These are phyloP conservation scores for Heteromyza rotundicornis DNA, from an alignment of 2,888 invertebrate species.

Conservation along the genomic window DNA sequence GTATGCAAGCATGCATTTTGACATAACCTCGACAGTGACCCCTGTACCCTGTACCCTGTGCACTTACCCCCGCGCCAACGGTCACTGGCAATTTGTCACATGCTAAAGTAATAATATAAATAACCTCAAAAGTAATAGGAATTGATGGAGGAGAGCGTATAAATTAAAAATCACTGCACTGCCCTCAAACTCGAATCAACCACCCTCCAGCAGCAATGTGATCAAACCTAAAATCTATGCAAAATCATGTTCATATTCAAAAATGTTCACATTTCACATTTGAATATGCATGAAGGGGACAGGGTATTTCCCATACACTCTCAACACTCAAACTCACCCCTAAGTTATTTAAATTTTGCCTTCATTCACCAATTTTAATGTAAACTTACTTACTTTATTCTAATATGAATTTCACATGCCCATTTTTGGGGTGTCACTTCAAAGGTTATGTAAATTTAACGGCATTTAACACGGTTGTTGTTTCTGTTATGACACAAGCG, in stretches of 20 bases:
- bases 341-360: conserved; percentile 7
- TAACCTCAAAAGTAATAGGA: neutral
- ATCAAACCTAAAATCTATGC: neutral
- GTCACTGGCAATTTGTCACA: neutral
- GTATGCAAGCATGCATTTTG: neutral
- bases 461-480: conserved; percentile 24
- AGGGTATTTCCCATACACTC: no score
- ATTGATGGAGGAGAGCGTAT: no score
- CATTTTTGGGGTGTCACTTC: neutral
- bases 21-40: conserved; percentile 14
- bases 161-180: neutral
- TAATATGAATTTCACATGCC: neutral
- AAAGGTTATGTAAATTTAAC: conserved; percentile 40
- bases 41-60: no score
- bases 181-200: neutral
- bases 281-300: no score
- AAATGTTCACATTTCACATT: no score
- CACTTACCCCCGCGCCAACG: neutral
- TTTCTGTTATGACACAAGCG: conserved; percentile 36
- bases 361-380: neutral
- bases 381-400: no score
- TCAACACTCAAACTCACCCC: conserved; percentile 15
- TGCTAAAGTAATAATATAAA: neutral
- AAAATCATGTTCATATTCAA: neutral
- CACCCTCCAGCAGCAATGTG: neutral